Evolutionary conservation across 2,888 invertebrate genomes (phyloP).

Genomic region (Nipponacmea schrenckii): DNA sequence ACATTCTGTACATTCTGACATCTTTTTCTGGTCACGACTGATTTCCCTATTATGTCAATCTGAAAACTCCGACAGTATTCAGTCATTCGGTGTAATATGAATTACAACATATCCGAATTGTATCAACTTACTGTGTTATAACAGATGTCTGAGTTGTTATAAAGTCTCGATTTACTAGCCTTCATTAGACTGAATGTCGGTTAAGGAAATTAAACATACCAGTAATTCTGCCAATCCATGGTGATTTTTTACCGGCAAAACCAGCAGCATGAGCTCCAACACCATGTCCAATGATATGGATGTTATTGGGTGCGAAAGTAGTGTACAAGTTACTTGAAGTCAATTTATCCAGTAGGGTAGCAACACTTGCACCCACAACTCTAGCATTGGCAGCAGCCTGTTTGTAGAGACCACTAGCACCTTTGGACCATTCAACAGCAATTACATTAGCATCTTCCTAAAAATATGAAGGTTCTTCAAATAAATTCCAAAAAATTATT

Average conservation of each 20-base stretch:
- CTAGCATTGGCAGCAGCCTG: not conserved
- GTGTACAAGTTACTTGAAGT: not conserved
- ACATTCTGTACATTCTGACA: no score
- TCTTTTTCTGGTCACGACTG: no score
- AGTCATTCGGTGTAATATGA: no score
- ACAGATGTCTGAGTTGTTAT: no score
- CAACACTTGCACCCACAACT: not conserved
- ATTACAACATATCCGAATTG: no score
- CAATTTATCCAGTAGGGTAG: not conserved
- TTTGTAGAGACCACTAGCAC: not conserved
- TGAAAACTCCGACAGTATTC: no score
- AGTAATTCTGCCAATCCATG: conserved; percentile 3
- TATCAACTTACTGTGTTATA: no score
- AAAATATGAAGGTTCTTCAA: not conserved
- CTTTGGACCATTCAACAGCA: conserved; percentile 2
- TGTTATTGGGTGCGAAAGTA: not conserved
- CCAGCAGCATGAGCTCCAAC: not conserved
- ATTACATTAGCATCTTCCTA: conserved; percentile 1
- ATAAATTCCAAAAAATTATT: no score
- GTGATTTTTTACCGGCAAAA: not conserved
- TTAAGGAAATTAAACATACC: not conserved
- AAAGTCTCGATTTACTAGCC: no score
- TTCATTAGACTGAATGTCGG: no score
- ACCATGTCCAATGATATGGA: not conserved
- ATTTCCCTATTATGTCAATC: no score